Conservation (phyloP, 1,140 invertebrate genomes). For the Pseudomyrmex dendroicus region DNA sequence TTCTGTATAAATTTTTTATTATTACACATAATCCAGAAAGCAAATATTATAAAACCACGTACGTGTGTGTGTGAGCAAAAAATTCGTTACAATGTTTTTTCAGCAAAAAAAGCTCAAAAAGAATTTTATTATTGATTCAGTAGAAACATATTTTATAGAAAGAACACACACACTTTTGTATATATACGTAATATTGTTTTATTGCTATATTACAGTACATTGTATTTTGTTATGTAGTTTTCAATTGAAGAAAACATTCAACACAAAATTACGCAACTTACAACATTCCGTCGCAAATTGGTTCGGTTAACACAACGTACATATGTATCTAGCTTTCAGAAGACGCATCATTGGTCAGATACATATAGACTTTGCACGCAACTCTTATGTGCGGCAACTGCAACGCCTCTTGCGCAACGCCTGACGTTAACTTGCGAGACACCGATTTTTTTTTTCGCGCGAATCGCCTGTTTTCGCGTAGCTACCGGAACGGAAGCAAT, state of each 20-base stretch:
- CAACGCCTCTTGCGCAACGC: neutral
- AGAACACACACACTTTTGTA: too few species aligned
- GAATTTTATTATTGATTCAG: neutral
- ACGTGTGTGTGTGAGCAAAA: neutral
- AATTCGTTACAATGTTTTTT: neutral
- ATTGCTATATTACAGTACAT: neutral
- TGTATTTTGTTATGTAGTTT: neutral
- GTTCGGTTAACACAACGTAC: neutral
- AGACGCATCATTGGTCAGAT: neutral
- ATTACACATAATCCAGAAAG: neutral
- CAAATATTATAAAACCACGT: neutral
- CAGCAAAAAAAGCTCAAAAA: neutral
- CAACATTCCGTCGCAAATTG: slow-evolving; percentile 15
- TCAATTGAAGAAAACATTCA: neutral
- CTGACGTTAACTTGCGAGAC: neutral
- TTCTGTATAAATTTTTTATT: neutral
- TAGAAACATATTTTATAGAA: neutral
- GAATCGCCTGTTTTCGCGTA: neutral
- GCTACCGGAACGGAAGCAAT: slow-evolving; percentile 9
- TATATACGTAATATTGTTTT: neutral
- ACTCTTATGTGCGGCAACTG: neutral
- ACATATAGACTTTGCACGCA: neutral
- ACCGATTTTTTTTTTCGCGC: slow-evolving; percentile 30
- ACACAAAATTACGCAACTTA: slow-evolving; percentile 7
- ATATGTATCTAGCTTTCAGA: neutral